Percentiles rank a stretch among this genome's conserved stretches.
Evolutionary conservation across 2,888 invertebrate genomes (phyloP).

Genomic region (Nephrotoma appendiculata): DNA sequence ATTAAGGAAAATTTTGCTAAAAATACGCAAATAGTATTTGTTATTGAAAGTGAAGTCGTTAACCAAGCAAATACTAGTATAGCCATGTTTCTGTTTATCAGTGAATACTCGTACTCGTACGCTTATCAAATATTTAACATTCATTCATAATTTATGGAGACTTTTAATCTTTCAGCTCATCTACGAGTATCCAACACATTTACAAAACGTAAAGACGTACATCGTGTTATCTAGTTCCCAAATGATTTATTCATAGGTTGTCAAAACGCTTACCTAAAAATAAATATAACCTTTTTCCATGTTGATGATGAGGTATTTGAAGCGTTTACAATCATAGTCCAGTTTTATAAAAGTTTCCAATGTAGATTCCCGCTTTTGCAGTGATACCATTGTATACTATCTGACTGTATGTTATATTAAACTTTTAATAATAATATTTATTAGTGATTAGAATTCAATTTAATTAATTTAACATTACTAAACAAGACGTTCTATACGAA

Average conservation of each 20-base stretch:
- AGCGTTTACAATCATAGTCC: too few species aligned
- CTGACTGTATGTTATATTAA: too few species aligned
- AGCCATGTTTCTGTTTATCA: background rate
- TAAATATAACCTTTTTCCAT: too few species aligned
- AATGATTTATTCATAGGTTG: too few species aligned
- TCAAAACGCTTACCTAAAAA: too few species aligned
- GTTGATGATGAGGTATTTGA: too few species aligned
- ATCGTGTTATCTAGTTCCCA: background rate
- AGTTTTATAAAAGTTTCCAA: too few species aligned
- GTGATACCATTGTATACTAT: too few species aligned
- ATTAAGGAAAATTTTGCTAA: background rate
- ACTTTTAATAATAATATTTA: too few species aligned
- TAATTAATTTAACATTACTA: background rate
- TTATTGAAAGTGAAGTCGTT: background rate
- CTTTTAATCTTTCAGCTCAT: background rate
- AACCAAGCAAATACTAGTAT: too few species aligned
- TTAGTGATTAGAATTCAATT: background rate
- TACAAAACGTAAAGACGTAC: background rate
- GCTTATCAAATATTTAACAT: background rate
- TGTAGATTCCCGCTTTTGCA: too few species aligned
- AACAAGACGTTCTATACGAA: background rate
- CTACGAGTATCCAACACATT: background rate
- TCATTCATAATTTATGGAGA: background rate
- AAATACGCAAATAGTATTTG: background rate
- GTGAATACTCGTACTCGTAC: background rate